phyloP scores from a whole-genome alignment of 1,140 invertebrate species.

The Cryptotermes secundus region DNA sequence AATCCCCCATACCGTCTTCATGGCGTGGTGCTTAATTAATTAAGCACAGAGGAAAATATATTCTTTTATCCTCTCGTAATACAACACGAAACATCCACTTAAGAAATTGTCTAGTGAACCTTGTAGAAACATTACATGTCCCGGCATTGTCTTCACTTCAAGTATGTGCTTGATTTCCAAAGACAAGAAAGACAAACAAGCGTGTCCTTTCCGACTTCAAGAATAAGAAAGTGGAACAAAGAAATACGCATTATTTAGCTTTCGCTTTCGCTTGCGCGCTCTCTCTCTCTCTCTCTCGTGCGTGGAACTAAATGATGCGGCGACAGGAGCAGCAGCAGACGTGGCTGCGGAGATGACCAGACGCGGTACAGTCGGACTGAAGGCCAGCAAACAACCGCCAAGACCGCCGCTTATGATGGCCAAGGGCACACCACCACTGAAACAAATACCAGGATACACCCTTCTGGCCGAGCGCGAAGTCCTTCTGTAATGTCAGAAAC shows the following conservation, averaged over 20 bases:
- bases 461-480: not conserved
- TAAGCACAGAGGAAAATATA: too few species aligned
- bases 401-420: not conserved
- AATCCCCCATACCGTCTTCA: too few species aligned
- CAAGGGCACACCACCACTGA: slow-evolving; percentile 10
- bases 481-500: not conserved
- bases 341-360: not conserved
- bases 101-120: too few species aligned
- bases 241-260: not conserved
- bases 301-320: not conserved
- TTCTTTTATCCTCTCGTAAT: too few species aligned
- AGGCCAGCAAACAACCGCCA: not conserved
- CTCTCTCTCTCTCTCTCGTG: not conserved
- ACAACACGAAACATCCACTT: too few species aligned
- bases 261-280: not conserved
- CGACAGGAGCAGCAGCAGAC: not conserved
- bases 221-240: slow-evolving; percentile 7
- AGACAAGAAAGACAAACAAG: too few species aligned
- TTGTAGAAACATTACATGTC: too few species aligned
- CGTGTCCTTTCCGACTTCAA: too few species aligned
- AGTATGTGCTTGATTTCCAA: too few species aligned
- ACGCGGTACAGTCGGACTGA: not conserved
- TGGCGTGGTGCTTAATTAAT: too few species aligned
- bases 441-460: slow-evolving; percentile 7
- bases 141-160: too few species aligned